A percentile compares a stretch with the other conserved stretches of the same genome.
phyloP scores from a whole-genome alignment of 2,888 invertebrate species.

The Sminthurides aquaticus region DNA sequence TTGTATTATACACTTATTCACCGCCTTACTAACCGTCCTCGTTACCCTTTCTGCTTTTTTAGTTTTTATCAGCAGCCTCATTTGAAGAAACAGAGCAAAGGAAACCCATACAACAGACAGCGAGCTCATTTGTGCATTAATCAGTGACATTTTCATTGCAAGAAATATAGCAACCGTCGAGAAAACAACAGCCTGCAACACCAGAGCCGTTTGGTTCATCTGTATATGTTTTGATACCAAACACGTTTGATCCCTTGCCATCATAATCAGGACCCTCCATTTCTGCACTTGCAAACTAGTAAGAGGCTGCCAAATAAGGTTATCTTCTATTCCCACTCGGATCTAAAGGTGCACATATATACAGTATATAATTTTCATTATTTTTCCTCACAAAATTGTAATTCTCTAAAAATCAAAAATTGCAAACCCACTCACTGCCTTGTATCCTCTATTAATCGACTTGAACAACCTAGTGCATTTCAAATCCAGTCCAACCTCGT shows the following conservation, averaged over 20 bases:
- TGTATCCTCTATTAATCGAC: background rate
- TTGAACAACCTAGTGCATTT: background rate
- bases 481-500: background rate
- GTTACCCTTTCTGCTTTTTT: background rate
- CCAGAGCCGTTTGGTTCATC: background rate
- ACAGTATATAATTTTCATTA: background rate
- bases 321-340: background rate
- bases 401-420: too few species aligned
- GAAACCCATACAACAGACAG: background rate
- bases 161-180: background rate
- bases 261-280: background rate
- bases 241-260: background rate
- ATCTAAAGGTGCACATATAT: background rate
- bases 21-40: background rate
- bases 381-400: background rate
- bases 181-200: background rate
- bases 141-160: background rate
- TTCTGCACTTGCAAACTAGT: background rate
- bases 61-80: background rate
- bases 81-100: background rate
- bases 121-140: background rate
- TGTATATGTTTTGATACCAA: background rate
- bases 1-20: too few species aligned
- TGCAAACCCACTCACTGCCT: background rate
- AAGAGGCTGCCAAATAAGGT: background rate